Evolutionary conservation across 2,888 invertebrate species (phyloP).

Genomic region (Lasioglossum zephyrum): DNA sequence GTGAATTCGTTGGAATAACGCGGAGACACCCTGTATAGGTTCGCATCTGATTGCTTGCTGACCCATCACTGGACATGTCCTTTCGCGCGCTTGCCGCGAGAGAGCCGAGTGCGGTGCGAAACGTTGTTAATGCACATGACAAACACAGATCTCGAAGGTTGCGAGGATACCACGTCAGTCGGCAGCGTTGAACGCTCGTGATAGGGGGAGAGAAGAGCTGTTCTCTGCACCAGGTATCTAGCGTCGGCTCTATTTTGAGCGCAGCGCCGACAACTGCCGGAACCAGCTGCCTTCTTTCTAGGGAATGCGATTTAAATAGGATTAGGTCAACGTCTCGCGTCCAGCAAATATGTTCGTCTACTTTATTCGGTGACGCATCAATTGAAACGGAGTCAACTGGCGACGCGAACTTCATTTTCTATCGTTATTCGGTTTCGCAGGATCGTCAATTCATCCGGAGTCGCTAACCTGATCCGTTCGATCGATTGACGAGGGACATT

Average conservation of each 20-base stretch:
- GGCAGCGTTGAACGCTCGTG: constrained; percentile 20
- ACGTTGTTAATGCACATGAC: constrained; percentile 44
- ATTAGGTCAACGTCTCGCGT: constrained; percentile 25
- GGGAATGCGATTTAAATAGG: constrained; percentile 29
- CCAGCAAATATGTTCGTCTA: constrained; percentile 11
- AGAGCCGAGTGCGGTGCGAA: constrained; percentile 13
- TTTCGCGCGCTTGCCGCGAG: constrained; percentile 3
- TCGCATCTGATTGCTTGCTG: not conserved
- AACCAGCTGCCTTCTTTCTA: constrained; percentile 29
- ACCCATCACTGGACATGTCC: constrained; percentile 18
- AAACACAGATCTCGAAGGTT: constrained; percentile 47
- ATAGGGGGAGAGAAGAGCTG: constrained; percentile 21
- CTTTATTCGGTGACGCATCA: constrained; percentile 32
- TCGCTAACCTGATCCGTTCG: not conserved
- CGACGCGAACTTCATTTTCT: not conserved
- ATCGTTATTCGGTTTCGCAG: not conserved
- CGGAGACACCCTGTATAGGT: not conserved
- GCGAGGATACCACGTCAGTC: constrained; percentile 34
- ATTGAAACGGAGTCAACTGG: constrained; percentile 21
- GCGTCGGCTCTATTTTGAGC: constrained; percentile 31
- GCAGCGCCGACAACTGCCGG: constrained; percentile 18
- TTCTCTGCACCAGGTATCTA: constrained; percentile 25
- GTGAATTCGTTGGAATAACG: not conserved
- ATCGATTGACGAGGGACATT: not conserved
- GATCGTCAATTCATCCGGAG: not conserved